Conservation (phyloP, 2,888 invertebrate genomes). For the Morpho helenor region DNA sequence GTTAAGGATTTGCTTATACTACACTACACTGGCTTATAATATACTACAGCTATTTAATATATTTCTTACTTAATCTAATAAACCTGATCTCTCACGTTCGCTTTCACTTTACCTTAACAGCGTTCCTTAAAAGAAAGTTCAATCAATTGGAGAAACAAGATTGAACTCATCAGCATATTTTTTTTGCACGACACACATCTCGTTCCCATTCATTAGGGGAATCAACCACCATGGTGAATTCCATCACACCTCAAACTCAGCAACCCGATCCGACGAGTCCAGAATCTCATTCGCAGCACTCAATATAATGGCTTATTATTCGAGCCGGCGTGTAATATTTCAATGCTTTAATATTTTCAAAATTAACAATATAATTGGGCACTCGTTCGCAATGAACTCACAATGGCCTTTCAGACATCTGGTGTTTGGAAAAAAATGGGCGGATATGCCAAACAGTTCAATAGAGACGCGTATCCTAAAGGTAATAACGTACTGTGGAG, state of each 20-base stretch:
- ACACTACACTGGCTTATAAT: no score
- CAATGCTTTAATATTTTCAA: constrained; percentile 69
- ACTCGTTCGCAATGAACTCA: constrained; percentile 53
- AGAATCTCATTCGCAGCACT: constrained; percentile 36
- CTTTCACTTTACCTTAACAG: no score
- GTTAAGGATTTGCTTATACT: no score
- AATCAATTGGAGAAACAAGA: no score
- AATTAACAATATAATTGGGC: constrained; percentile 80
- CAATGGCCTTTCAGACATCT: constrained; percentile 69
- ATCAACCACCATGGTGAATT: constrained; percentile 19
- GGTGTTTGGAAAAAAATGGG: constrained; percentile 68
- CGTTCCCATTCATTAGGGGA: not conserved
- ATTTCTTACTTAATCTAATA: no score
- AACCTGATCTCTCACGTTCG: no score
- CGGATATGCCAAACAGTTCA: constrained; percentile 75
- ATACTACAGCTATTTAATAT: no score
- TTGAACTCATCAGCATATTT: no score
- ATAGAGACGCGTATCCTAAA: constrained; percentile 64
- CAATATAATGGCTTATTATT: constrained; percentile 72
- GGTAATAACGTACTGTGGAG: constrained; percentile 36
- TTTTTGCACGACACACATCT: no score
- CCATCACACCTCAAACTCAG: constrained; percentile 22
- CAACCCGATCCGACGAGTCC: constrained; percentile 21
- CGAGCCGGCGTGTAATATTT: constrained; percentile 66
- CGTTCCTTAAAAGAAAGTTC: no score